Percentiles rank a stretch among this genome's conserved stretches.
Evolutionary conservation across 2,888 invertebrate species (phyloP).

Genomic region (Trimorus sp.): DNA sequence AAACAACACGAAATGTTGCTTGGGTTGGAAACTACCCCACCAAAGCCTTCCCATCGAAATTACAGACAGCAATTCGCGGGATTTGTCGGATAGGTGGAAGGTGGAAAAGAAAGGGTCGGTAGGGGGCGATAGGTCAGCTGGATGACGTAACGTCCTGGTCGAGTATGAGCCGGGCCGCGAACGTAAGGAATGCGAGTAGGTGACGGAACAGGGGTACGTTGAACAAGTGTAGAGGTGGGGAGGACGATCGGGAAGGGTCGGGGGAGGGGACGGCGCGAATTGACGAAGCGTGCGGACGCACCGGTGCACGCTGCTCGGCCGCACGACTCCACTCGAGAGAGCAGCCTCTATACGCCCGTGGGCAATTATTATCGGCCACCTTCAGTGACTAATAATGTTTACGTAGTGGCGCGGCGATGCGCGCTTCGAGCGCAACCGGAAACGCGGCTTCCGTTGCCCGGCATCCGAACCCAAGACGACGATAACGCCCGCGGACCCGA

Average conservation of each 20-base stretch:
- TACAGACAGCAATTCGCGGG: slow-evolving; percentile 12
- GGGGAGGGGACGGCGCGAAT: slow-evolving; percentile 66
- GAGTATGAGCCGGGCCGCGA: slow-evolving; percentile 65
- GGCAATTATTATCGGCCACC: slow-evolving; percentile 44
- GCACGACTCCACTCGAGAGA: slow-evolving; percentile 20
- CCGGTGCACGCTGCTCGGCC: slow-evolving; percentile 69
- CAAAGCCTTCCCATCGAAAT: slow-evolving; percentile 5
- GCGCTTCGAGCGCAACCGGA: slow-evolving; percentile 34
- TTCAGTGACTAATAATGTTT: slow-evolving; percentile 49
- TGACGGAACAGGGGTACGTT: slow-evolving; percentile 39
- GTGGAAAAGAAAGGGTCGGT: slow-evolving; percentile 24
- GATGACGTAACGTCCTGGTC: slow-evolving; percentile 79
- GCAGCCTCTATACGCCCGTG: slow-evolving; percentile 16
- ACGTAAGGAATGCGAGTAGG: slow-evolving; percentile 57
- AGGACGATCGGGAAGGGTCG: slow-evolving; percentile 7
- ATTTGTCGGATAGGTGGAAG: slow-evolving; percentile 50
- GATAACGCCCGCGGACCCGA: slow-evolving; percentile 10
- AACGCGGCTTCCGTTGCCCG: slow-evolving; percentile 40
- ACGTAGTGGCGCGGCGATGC: slow-evolving; percentile 29
- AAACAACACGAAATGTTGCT: too few relatives aligned
- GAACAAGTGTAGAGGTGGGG: slow-evolving; percentile 41
- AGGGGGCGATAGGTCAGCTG: slow-evolving; percentile 62
- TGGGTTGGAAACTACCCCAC: too few relatives aligned
- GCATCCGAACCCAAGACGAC: slow-evolving; percentile 33
- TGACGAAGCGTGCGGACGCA: slow-evolving; percentile 73